A percentile compares a stretch with the other conserved stretches of the same genome.
phyloP scores from a whole-genome alignment of 2,888 invertebrate species.

The Temnothorax rugatulus region DNA sequence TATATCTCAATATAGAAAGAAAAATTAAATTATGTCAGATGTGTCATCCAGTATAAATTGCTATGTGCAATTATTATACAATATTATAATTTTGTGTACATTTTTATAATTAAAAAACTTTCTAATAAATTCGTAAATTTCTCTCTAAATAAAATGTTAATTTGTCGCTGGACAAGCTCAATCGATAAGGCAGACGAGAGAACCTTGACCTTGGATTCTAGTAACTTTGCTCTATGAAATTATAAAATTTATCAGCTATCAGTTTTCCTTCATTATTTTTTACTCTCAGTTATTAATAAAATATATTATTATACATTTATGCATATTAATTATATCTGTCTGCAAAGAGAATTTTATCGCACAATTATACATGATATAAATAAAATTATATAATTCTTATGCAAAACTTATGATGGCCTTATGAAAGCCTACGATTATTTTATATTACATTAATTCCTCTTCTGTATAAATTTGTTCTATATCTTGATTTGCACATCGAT shows the following conservation, averaged over 20 bases:
- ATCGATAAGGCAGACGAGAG: conserved; percentile 76
- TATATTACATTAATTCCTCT: background rate
- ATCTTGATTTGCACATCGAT: background rate
- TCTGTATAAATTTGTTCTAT: conserved; percentile 9
- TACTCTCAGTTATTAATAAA: background rate
- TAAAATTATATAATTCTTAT: background rate
- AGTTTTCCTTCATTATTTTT: background rate
- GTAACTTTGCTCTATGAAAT: background rate
- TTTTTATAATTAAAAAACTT: conserved; percentile 68
- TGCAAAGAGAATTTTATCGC: background rate
- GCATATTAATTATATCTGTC: background rate
- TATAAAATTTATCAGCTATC: background rate
- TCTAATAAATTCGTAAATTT: conserved; percentile 64
- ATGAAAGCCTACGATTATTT: background rate
- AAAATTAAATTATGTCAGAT: background rate
- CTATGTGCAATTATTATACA: background rate
- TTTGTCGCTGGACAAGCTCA: conserved; percentile 61
- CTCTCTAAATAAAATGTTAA: conserved; percentile 71
- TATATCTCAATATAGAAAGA: background rate
- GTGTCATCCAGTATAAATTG: background rate
- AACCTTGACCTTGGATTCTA: conserved; percentile 61
- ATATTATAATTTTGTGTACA: conserved; percentile 3
- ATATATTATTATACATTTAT: background rate
- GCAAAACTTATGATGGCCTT: background rate
- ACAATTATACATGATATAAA: background rate